phyloP scores from a whole-genome alignment of 2,888 invertebrate species.

The Folsomia manolachei region DNA sequence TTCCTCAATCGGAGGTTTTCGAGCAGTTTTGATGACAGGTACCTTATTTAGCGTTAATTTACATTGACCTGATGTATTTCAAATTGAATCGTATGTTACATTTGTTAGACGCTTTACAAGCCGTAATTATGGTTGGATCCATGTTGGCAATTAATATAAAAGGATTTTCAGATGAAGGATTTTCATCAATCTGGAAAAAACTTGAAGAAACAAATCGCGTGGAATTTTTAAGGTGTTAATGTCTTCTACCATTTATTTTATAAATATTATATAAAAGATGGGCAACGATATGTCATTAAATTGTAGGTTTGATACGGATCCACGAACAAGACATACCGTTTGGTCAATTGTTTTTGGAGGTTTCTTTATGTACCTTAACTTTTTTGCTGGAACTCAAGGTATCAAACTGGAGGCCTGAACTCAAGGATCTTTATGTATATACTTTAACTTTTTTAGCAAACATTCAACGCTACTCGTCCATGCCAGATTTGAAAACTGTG shows the following conservation, averaged over 20 bases:
- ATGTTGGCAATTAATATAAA: conserved; percentile 33
- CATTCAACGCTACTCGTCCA: conserved; percentile 35
- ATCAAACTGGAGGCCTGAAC: too few relatives aligned
- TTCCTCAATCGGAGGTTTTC: conserved; percentile 40
- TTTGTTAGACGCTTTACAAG: conserved; percentile 35
- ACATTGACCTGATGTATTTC: too few relatives aligned
- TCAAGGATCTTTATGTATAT: conserved; percentile 33
- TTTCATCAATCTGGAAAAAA: conserved; percentile 32
- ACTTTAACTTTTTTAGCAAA: conserved; percentile 24
- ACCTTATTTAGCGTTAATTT: too few relatives aligned
- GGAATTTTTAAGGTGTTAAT: conserved; percentile 33
- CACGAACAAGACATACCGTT: conserved; percentile 36
- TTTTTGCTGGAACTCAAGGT: conserved; percentile 24
- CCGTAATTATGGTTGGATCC: conserved; percentile 41
- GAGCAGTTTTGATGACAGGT: conserved; percentile 47
- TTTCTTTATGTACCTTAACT: conserved; percentile 26
- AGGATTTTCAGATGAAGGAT: conserved; percentile 35
- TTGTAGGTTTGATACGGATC: conserved; percentile 30
- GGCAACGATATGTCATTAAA: neutral
- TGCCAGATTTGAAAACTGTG: conserved; percentile 31
- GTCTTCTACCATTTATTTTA: neutral
- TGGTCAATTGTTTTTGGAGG: conserved; percentile 35
- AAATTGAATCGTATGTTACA: too few relatives aligned
- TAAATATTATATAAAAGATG: too few relatives aligned
- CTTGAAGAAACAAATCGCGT: conserved; percentile 25